Conservation (phyloP, 2,888 invertebrate species). For the Stegophylla sp. region DNA sequence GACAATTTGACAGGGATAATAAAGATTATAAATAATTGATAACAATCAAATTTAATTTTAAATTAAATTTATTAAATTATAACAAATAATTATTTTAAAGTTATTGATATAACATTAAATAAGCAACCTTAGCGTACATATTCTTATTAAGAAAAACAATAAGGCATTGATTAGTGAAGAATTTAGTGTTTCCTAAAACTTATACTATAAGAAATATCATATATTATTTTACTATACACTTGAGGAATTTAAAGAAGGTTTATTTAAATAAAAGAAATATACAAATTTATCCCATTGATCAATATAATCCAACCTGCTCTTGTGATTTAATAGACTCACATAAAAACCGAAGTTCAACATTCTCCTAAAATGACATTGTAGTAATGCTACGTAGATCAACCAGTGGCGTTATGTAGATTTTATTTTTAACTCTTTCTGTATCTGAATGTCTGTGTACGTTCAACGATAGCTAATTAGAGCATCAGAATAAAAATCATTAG, state of each 20-base stretch:
- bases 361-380: constrained; percentile 54
- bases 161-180: neutral
- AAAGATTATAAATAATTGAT: neutral
- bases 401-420: constrained; percentile 53
- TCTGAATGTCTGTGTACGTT: constrained; percentile 54
- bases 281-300: constrained; percentile 44
- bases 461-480: constrained; percentile 56
- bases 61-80: neutral
- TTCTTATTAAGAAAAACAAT: neutral
- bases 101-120: neutral
- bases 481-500: constrained; percentile 56
- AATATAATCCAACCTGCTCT: constrained; percentile 55
- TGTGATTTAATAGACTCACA: constrained; percentile 56
- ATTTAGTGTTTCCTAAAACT: neutral
- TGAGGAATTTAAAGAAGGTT: constrained; percentile 30
- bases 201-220: neutral
- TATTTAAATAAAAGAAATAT: constrained; percentile 39
- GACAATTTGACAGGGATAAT: neutral
- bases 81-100: neutral
- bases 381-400: constrained; percentile 53
- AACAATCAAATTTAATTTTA: neutral
- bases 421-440: constrained; percentile 48
- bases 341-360: constrained; percentile 55
- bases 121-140: neutral
- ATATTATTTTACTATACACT: neutral